Evolutionary conservation across 2,113 vertebrate genomes (phyloP).

Genomic region (Phalacrocorax aristotelis): DNA sequence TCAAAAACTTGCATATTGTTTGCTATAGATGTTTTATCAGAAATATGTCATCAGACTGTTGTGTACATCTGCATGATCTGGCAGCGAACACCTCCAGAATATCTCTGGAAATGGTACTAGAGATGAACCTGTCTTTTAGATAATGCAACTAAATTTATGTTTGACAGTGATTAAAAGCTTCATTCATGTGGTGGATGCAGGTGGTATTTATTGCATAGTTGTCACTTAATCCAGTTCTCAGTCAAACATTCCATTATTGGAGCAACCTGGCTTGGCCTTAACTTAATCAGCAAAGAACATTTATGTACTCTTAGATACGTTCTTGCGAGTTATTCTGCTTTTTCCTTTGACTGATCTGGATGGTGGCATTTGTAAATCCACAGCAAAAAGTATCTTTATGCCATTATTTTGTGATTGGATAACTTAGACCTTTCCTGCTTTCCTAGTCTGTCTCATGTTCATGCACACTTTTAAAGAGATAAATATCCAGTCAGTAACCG

Average conservation of each 20-base stretch:
- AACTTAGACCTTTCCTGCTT: not conserved
- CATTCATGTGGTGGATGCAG: not conserved
- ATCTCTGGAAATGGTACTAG: not conserved
- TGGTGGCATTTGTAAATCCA: not conserved
- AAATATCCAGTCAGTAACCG: not conserved
- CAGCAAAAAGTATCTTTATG: not conserved
- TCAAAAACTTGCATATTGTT: not conserved
- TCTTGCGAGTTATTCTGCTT: not conserved
- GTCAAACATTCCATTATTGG: not conserved
- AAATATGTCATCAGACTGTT: not conserved
- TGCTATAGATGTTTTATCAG: not conserved
- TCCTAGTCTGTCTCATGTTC: not conserved
- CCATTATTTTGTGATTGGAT: not conserved
- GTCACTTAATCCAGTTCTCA: not conserved
- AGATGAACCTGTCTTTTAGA: not conserved
- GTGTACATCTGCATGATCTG: not conserved
- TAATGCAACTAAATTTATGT: not conserved
- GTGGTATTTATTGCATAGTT: not conserved
- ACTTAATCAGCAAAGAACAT: not conserved
- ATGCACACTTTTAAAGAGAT: not conserved
- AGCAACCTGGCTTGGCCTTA: not conserved
- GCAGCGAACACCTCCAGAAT: not conserved
- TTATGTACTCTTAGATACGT: not conserved
- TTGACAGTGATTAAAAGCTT: not conserved
- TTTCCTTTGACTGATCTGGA: not conserved